phyloP scores from a whole-genome alignment of 2,888 invertebrate species.

The Coecobrya sp. region DNA sequence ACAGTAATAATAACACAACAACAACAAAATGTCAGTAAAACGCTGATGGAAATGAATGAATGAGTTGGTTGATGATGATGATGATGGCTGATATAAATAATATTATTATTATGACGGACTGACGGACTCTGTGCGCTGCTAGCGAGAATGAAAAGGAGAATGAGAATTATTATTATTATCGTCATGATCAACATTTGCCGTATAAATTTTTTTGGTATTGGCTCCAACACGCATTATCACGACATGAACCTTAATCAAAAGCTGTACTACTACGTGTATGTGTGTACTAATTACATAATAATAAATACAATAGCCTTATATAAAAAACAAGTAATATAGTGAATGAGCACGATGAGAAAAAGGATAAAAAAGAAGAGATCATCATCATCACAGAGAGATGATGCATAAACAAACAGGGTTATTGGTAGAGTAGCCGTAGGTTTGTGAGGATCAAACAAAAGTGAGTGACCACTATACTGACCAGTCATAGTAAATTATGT shows the following conservation, averaged over 20 bases:
- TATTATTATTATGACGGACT: slow-evolving; percentile 11
- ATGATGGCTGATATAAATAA: slow-evolving; percentile 3
- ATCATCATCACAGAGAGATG: too few relatives aligned
- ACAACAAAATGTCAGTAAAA: slow-evolving; percentile 13
- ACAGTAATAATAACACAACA: slow-evolving; percentile 25
- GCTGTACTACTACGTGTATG: too few relatives aligned
- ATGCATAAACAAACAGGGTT: slow-evolving; percentile 26
- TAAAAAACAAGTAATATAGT: slow-evolving; percentile 12
- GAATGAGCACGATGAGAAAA: slow-evolving; percentile 28
- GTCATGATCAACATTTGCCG: slow-evolving; percentile 28
- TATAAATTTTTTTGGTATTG: slow-evolving; percentile 35
- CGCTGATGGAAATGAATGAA: slow-evolving; percentile 57
- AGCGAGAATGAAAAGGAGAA: slow-evolving; percentile 39
- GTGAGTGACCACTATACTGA: slow-evolving; percentile 33
- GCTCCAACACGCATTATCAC: slow-evolving; percentile 60
- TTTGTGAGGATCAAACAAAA: neutral
- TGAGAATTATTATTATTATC: slow-evolving; percentile 35
- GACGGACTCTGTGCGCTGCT: neutral
- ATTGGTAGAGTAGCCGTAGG: neutral
- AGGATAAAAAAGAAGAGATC: slow-evolving; percentile 19
- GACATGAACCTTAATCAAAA: slow-evolving; percentile 74
- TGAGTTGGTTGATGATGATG: slow-evolving; percentile 40
- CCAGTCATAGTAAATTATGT: neutral
- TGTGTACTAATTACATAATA: slow-evolving; percentile 72
- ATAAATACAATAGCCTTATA: slow-evolving; percentile 20